Conservation (phyloP, 2,797 vertebrate species). For the Botia kubotai region DNA sequence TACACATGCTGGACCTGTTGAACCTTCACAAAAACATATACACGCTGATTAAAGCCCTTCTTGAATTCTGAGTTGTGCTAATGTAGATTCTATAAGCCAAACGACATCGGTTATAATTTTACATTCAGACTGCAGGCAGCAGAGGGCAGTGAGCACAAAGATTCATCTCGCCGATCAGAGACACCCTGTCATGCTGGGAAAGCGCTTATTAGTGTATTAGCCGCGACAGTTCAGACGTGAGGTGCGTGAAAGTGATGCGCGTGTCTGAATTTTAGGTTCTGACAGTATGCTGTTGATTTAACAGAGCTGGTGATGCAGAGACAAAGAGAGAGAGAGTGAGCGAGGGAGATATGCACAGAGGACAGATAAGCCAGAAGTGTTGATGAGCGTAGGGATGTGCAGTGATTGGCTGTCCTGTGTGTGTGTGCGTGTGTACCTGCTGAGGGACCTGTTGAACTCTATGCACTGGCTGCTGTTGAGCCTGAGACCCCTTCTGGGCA, state of each 20-base stretch:
- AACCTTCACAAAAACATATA: constrained; percentile 74
- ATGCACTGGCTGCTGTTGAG: constrained; percentile 89
- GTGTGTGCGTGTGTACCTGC: constrained; percentile 84
- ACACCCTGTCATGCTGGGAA: constrained; percentile 12
- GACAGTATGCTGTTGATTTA: constrained; percentile 17
- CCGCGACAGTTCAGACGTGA: constrained; percentile 15
- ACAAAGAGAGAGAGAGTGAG: constrained; percentile 26
- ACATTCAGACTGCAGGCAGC: constrained; percentile 30
- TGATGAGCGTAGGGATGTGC: constrained; percentile 6
- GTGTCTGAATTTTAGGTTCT: constrained; percentile 18
- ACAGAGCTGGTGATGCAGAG: constrained; percentile 13
- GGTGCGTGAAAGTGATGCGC: neutral
- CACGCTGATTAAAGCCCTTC: neutral
- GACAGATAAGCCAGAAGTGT: constrained; percentile 1
- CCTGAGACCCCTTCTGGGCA: constrained; percentile 89
- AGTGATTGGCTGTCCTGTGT: constrained; percentile 41
- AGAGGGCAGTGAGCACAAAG: constrained; percentile 49
- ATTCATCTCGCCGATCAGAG: constrained; percentile 33
- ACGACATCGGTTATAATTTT: neutral
- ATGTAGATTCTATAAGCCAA: neutral
- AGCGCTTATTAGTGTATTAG: constrained; percentile 47
- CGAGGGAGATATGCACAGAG: constrained; percentile 1
- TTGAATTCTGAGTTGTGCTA: neutral
- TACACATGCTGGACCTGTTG: constrained; percentile 92
- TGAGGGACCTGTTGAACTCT: constrained; percentile 91